Conservation (phyloP, 1,140 invertebrate species). For the Drosophila carrolli region DNA sequence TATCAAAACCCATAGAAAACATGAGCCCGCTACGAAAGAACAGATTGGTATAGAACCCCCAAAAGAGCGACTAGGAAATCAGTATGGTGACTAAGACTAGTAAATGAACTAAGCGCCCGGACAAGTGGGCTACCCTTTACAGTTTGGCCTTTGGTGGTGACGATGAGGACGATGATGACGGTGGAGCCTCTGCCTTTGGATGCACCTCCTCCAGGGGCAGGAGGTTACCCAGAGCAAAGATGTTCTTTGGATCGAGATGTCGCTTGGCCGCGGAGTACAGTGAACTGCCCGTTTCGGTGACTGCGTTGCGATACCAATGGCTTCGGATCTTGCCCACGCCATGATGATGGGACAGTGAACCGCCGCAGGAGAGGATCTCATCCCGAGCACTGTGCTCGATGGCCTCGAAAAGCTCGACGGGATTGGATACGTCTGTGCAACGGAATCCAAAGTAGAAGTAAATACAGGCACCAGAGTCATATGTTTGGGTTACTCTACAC, state of each 20-base stretch:
- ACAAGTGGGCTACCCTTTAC: conserved; percentile 34
- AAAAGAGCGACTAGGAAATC: conserved; percentile 49
- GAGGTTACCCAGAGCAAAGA: conserved; percentile 96
- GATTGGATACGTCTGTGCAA: conserved; percentile 88
- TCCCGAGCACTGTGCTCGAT: conserved; percentile 94
- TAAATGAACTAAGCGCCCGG: conserved; percentile 38
- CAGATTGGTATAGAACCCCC: conserved; percentile 28
- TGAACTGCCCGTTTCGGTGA: conserved; percentile 91
- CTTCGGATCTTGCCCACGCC: conserved; percentile 97
- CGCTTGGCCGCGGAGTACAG: conserved; percentile 93
- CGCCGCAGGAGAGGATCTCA: conserved; percentile 95
- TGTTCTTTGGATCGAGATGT: conserved; percentile 96
- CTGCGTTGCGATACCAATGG: conserved; percentile 91
- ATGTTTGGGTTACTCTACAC: conserved; percentile 96
- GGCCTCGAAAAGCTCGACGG: conserved; percentile 93
- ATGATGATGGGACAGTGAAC: conserved; percentile 98
- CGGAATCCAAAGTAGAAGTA: conserved; percentile 99
- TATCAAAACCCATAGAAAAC: conserved; percentile 76
- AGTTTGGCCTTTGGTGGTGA: conserved; percentile 72
- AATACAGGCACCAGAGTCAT: conserved; percentile 98
- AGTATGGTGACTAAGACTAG: conserved; percentile 57
- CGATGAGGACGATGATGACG: conserved; percentile 1
- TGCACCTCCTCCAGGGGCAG: conserved; percentile 37
- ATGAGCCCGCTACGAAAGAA: conserved; percentile 57
- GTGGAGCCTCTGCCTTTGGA: conserved; percentile 3